A percentile compares a stretch with the other conserved stretches of the same genome.
phyloP scores from a whole-genome alignment of 2,797 vertebrate genomes.

The Takifugu rubripes region DNA sequence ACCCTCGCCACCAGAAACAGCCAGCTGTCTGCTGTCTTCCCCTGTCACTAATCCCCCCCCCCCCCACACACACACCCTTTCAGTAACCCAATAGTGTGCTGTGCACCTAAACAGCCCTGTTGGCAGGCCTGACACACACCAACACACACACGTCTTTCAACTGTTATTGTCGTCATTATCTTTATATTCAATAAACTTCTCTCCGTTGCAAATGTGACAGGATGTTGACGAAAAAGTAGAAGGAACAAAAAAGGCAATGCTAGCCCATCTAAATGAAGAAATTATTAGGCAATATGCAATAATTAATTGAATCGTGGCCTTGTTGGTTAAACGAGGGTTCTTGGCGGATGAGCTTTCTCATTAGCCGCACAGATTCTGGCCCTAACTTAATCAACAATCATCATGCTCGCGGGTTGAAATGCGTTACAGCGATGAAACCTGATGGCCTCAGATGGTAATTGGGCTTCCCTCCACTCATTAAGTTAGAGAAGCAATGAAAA shows the following conservation, averaged over 20 bases:
- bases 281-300: slow-evolving; percentile 68
- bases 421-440: slow-evolving; percentile 63
- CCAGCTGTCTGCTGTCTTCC: slow-evolving; percentile 52
- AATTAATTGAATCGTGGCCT: slow-evolving; percentile 72
- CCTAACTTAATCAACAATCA: slow-evolving; percentile 77
- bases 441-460: slow-evolving; percentile 64
- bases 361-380: slow-evolving; percentile 63
- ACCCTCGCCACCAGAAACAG: slow-evolving; percentile 44
- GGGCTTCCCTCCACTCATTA: slow-evolving; percentile 67
- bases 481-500: slow-evolving; percentile 63
- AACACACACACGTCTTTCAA: slow-evolving; percentile 70
- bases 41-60: slow-evolving; percentile 36
- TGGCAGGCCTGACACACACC: slow-evolving; percentile 66
- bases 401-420: slow-evolving; percentile 63
- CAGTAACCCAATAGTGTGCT: slow-evolving; percentile 78
- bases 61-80: slow-evolving; percentile 53
- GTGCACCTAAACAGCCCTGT: slow-evolving; percentile 80
- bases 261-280: slow-evolving; percentile 54
- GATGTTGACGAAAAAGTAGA: slow-evolving; percentile 23
- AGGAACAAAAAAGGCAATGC: slow-evolving; percentile 40
- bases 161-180: slow-evolving; percentile 24
- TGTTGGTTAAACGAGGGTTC: slow-evolving; percentile 59
- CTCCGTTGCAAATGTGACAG: slow-evolving; percentile 24
- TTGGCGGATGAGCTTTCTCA: slow-evolving; percentile 65
- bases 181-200: slow-evolving; percentile 28